phyloP scores from a whole-genome alignment of 35 echinoderm and acorn worm genomes.

The Amphiura filiformis region DNA sequence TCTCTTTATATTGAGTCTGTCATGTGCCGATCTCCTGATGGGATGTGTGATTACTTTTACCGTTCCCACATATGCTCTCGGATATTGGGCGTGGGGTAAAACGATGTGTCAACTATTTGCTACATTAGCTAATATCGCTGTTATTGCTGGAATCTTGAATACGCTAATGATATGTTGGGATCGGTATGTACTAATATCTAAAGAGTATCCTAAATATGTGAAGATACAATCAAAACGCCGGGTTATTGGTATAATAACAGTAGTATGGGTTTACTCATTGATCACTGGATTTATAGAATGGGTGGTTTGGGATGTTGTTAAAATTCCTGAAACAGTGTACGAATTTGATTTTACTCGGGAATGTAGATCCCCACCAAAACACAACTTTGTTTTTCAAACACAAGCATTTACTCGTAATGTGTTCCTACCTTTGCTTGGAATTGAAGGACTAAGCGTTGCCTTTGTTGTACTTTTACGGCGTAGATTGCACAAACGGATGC shows the following conservation, averaged over 20 bases:
- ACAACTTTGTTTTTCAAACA: not conserved
- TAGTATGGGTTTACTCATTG: not conserved
- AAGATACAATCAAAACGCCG: not conserved
- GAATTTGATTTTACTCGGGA: not conserved
- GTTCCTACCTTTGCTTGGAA: not conserved
- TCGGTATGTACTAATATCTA: not conserved
- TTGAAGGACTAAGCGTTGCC: not conserved
- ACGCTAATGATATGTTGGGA: not conserved
- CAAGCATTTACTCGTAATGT: not conserved
- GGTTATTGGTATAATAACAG: not conserved
- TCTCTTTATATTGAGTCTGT: constrained; percentile 18
- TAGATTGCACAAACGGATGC: not conserved
- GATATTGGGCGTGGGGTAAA: not conserved
- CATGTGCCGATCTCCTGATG: not conserved
- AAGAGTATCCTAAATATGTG: not conserved
- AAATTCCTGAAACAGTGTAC: no score
- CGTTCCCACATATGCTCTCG: not conserved
- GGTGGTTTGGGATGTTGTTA: not conserved
- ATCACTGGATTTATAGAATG: not conserved
- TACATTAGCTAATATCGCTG: not conserved
- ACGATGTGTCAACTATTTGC: not conserved
- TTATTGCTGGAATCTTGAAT: not conserved
- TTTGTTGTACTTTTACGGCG: not conserved
- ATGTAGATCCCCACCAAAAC: not conserved
- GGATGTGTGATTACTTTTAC: not conserved